Base-by-base conservation (phyloP, 2,113 vertebrate species). In the Alligator sinensis region DNA sequence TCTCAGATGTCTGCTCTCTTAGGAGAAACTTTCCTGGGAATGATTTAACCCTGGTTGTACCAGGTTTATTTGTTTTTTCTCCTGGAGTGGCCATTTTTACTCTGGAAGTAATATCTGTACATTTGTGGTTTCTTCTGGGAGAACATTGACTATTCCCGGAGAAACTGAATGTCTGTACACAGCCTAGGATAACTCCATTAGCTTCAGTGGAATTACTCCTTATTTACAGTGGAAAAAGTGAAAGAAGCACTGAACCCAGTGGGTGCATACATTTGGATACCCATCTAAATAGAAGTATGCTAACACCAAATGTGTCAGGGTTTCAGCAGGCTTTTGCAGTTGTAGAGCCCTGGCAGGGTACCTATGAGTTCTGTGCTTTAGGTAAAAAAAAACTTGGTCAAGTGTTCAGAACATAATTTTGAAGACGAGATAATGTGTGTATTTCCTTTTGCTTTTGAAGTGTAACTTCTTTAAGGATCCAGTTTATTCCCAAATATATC, bases 341-440 rank as follows among this genome's bases (percentile, higher is more conserved):
- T 4, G 3, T 38, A 27, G 68, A 76, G 17, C 18, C 15, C 12
- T 72, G 22, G 5, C 2, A 59, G 15, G 14, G 34, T 30, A 21
- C 19, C 57, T 17, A 17, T 11, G 8, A 8, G 78, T 6, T 27
- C 24, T 0, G 0, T 24, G 10, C 24, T 19, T 34, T 11, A 54
- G 17, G 1, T 4, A 9, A 17, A 19, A 25, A 75, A 15, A 3
- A 3, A 15, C 7, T 25, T 0, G 59, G 34, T 3, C 1, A 55
- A 0, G 1, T 27, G 30, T 7, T 9, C 6, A 47, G 17, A 5
- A 19, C 0, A 0, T 10, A 28, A 28, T 19, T 28, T 2, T 60
- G 77, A 30, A 47, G 9, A 64, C 1, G 84, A 64, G 10, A 24
- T 14, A 11, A 4, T 4, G 10, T 4, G 6, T 15, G n/a, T 3